Evolutionary conservation across 1,140 invertebrate species (phyloP), one percentile per base, ranked within the genome.

Genomic region (Ditylenchus dipsaci): DNA sequence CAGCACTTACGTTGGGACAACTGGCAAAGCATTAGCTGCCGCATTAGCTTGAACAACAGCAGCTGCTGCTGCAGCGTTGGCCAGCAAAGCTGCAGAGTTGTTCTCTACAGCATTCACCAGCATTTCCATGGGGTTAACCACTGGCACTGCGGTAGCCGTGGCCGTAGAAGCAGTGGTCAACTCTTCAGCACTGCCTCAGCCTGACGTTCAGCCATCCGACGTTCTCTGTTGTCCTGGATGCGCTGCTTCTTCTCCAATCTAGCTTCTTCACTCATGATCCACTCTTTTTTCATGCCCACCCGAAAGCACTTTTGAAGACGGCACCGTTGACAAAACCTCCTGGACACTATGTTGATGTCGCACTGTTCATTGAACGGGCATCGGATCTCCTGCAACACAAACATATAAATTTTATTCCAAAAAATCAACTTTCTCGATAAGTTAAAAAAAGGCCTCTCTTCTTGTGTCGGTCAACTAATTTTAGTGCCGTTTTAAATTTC

Each of bases 201-300:
- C 89, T 89, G 69, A 88, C 71, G 59, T 67, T 75, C 76, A 8
- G 77, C 76, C 21, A 65, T 63, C n/a, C 76, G 63, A 0, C 76
- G 65, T 0, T 89, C 88, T 73, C 91, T 87, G 82, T 97, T 97
- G 79, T 91, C 89, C 82, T 93, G 91, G 68, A 96, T 94, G 84
- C 95, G 93, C 66, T 90, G 87, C 65, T 91, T 85, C 81, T 97
- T 97, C 49, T 90, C 86, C 11, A 90, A 88, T 83, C 95, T 94
- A 74, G 96, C 93, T 77, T 95, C 91, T 62, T 96, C 93, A 0
- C 92, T 92, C 90, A 97, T 92, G 15, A 97, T 97, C 83, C 92
- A 93, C 79, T 97, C 93, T 80, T 94, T 95, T 69, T 92, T 89
- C 94, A 81, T 82, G 21, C 78, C 76, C 29, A 82, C 77, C 13